These are phyloP conservation scores for Sorex fumeus DNA, from an alignment of 2,113 vertebrate genomes.

Conservation along the genomic window DNA sequence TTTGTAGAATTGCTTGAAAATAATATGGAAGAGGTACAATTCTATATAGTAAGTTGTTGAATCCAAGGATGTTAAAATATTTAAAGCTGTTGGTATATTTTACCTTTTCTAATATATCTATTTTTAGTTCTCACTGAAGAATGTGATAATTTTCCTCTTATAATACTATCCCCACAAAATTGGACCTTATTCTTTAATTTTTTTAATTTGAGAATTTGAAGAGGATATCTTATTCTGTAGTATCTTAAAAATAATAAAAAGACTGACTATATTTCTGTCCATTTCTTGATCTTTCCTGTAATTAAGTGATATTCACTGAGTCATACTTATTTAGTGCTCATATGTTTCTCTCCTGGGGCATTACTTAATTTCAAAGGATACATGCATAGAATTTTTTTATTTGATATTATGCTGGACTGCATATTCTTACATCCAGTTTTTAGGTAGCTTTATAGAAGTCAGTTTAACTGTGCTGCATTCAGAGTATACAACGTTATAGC, in stretches of 20 bases:
- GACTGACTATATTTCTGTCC: neutral
- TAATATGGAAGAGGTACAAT: neutral
- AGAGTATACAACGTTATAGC: neutral
- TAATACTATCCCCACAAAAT: neutral
- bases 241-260: neutral
- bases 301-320: constrained; percentile 26
- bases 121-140: neutral
- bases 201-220: neutral
- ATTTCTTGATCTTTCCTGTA: constrained; percentile 31
- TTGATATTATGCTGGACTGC: neutral
- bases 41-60: neutral
- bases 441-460: neutral
- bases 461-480: neutral
- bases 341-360: neutral
- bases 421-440: neutral
- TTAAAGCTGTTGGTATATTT: constrained; percentile 40
- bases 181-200: constrained; percentile 14
- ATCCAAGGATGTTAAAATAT: constrained; percentile 37
- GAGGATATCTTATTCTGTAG: constrained; percentile 6
- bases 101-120: neutral
- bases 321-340: neutral
- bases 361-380: neutral
- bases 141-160: neutral
- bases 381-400: neutral
- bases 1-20: constrained; percentile 31